A percentile compares a stretch with the other conserved stretches of the same genome.
These are phyloP conservation scores for Coilia nasus DNA, from an alignment of 2,797 vertebrate genomes.

Conservation along the genomic window DNA sequence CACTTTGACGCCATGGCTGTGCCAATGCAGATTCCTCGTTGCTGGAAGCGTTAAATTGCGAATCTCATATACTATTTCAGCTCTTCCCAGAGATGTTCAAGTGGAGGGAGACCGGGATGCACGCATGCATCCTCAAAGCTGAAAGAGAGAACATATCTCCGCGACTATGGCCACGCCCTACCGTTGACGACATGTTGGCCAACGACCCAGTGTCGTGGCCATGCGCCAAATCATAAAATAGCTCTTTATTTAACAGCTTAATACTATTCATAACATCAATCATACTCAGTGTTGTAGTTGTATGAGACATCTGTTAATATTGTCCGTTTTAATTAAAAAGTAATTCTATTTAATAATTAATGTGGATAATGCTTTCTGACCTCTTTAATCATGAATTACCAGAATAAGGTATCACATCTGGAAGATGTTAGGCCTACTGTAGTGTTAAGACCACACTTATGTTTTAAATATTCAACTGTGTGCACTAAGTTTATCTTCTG, in stretches of 20 bases:
- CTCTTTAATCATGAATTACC: too few species aligned
- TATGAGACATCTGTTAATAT: too few species aligned
- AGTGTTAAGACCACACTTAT: too few species aligned
- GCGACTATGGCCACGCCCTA: conserved; percentile 45
- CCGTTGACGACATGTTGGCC: not conserved
- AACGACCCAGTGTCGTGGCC: not conserved
- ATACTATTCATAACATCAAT: too few species aligned
- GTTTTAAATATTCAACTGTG: too few species aligned
- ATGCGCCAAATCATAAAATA: not conserved
- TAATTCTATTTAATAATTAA: too few species aligned
- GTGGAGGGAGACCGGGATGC: not conserved
- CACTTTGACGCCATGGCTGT: conserved; percentile 72
- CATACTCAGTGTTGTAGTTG: too few species aligned
- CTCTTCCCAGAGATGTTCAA: not conserved
- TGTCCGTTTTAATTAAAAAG: too few species aligned
- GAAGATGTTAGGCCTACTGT: too few species aligned
- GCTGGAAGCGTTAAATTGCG: conserved; percentile 26
- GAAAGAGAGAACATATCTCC: not conserved
- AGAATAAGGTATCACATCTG: too few species aligned
- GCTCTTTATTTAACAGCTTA: not conserved
- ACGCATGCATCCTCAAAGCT: not conserved
- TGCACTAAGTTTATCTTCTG: too few species aligned
- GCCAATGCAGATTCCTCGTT: not conserved
- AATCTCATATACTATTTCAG: not conserved
- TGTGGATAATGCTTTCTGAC: too few species aligned